Evolutionary conservation across 2,113 vertebrate species (phyloP).

Genomic region (Rhegmatorhina hoffmannsi): DNA sequence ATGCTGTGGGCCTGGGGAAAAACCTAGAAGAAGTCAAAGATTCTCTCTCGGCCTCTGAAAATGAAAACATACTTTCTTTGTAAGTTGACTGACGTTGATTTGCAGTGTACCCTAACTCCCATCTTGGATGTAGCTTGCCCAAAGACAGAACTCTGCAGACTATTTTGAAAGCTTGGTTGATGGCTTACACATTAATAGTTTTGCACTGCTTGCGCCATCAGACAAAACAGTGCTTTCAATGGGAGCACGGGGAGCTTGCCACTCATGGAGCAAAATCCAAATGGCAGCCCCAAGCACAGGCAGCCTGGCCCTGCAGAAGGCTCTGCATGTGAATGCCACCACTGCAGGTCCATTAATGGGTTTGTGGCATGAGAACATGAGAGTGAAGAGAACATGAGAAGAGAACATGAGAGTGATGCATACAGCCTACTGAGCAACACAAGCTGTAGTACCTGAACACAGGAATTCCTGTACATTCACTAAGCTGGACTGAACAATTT

Average conservation of each 20-base stretch:
- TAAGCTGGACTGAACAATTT: not conserved
- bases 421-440: not conserved
- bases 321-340: not conserved
- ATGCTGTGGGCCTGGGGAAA: not conserved
- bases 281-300: not conserved
- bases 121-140: not conserved
- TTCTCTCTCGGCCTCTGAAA: not conserved
- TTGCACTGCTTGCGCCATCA: not conserved
- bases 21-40: not conserved
- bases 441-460: not conserved
- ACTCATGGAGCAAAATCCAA: not conserved
- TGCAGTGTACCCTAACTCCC: accelerated
- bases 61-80: not conserved
- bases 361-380: accelerated
- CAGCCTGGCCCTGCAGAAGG: not conserved
- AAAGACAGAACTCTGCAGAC: not conserved
- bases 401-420: accelerated
- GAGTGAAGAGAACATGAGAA: not conserved
- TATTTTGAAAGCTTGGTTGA: not conserved
- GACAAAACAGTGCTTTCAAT: not conserved
- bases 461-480: not conserved
- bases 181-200: not conserved
- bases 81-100: not conserved
- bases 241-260: not conserved
- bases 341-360: not conserved